Conservation (phyloP, 2,888 invertebrate genomes). For the Nemurella pictetii region DNA sequence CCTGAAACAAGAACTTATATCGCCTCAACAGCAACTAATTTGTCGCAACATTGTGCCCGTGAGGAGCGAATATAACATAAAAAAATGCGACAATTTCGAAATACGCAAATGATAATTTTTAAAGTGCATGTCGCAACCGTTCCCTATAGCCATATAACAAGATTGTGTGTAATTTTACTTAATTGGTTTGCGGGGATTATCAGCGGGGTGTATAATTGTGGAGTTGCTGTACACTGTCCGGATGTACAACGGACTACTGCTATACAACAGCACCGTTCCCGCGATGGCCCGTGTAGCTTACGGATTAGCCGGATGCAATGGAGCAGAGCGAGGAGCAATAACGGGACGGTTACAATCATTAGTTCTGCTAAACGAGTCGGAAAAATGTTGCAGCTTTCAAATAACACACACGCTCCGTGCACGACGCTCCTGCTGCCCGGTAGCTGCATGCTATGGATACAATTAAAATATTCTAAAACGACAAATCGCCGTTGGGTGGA, state of each 20-base stretch:
- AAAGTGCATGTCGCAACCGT: background rate
- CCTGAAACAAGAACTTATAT: no score
- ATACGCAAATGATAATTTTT: background rate
- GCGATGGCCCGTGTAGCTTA: background rate
- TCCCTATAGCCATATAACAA: background rate
- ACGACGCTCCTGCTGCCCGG: background rate
- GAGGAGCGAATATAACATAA: background rate
- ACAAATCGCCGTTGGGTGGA: background rate
- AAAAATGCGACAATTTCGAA: background rate
- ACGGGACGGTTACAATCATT: constrained; percentile 7
- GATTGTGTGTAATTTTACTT: constrained; percentile 14
- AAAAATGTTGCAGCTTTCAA: background rate
- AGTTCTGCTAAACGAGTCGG: background rate
- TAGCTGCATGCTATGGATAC: background rate
- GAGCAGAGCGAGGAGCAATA: background rate
- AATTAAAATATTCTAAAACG: background rate
- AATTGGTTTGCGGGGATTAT: constrained; percentile 13
- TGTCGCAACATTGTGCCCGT: no score
- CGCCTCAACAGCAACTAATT: no score
- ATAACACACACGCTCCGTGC: background rate
- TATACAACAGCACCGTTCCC: background rate
- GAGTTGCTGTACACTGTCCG: background rate
- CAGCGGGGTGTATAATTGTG: background rate
- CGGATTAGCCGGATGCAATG: constrained; percentile 5
- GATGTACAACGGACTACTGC: background rate